These are phyloP conservation scores for Oreohelix idahoensis DNA, from an alignment of 1,140 invertebrate genomes.

Conservation along the genomic window DNA sequence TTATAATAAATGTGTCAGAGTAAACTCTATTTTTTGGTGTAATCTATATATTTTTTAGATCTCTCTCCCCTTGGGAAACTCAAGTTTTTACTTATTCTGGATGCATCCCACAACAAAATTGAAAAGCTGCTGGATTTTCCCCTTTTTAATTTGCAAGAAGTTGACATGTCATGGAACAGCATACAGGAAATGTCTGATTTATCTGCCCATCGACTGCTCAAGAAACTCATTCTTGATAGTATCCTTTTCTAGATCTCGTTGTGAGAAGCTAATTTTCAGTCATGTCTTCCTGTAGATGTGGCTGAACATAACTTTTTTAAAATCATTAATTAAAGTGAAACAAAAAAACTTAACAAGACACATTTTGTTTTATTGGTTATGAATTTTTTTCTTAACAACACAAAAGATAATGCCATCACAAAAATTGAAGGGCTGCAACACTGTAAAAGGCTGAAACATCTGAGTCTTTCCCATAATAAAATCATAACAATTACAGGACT, in stretches of 20 bases:
- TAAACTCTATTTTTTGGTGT: too few species aligned
- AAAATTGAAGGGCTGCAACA: constrained; percentile 65
- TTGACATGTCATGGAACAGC: constrained; percentile 70
- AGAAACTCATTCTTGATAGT: constrained; percentile 68
- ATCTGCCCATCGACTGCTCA: constrained; percentile 66
- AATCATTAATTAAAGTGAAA: too few species aligned
- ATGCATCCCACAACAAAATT: constrained; percentile 71
- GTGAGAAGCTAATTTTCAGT: too few species aligned
- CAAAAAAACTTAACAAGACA: too few species aligned
- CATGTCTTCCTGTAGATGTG: too few species aligned
- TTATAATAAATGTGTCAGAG: too few species aligned
- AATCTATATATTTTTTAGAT: constrained; percentile 59
- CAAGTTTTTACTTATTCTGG: constrained; percentile 65
- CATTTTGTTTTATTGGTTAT: too few species aligned
- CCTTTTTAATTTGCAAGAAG: constrained; percentile 68
- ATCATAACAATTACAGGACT: constrained; percentile 68
- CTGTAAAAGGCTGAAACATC: constrained; percentile 60
- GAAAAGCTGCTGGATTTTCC: constrained; percentile 68
- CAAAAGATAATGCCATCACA: constrained; percentile 67
- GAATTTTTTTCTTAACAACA: background rate
- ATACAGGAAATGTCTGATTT: constrained; percentile 69
- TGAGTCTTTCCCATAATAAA: constrained; percentile 71
- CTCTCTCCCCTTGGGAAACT: constrained; percentile 66
- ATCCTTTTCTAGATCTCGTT: constrained; percentile 53
- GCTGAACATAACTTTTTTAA: too few species aligned